A percentile compares a stretch with the other conserved stretches of the same genome.
phyloP scores from a whole-genome alignment of 2,888 invertebrate species.

The Antheraea yamamai region DNA sequence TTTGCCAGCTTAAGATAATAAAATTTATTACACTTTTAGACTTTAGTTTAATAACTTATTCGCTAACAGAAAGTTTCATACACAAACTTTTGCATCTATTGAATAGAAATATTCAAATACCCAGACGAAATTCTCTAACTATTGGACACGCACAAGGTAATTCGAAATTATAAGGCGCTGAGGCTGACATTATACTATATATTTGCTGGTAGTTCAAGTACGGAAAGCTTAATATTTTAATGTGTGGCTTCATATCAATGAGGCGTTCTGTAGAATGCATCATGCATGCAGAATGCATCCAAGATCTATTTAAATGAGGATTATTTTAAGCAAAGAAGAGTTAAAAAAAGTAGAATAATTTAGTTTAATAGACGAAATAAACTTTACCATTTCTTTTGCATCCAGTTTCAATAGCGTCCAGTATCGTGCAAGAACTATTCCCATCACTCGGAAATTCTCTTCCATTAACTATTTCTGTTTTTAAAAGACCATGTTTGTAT shows the following conservation, averaged over 20 bases:
- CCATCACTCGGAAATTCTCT: conserved; percentile 22
- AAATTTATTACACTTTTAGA: no score
- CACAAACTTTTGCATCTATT: no score
- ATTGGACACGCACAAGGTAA: no score
- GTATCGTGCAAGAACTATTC: conserved; percentile 7
- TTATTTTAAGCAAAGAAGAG: neutral
- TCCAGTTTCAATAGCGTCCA: conserved; percentile 28
- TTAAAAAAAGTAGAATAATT: neutral
- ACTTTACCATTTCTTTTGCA: conserved; percentile 34
- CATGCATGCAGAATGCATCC: neutral
- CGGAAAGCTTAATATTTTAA: neutral
- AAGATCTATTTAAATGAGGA: neutral
- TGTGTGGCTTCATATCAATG: no score
- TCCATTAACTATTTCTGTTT: conserved; percentile 27
- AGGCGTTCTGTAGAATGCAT: neutral
- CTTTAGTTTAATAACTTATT: no score
- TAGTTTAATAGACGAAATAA: neutral
- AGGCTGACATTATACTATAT: no score
- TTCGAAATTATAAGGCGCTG: no score
- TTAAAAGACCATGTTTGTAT: conserved; percentile 21
- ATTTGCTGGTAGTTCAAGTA: neutral
- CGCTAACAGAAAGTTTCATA: no score
- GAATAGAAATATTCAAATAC: no score
- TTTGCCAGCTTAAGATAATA: no score
- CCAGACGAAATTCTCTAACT: no score